phyloP scores from a whole-genome alignment of 1,140 invertebrate genomes.

The Caerostris extrusa region DNA sequence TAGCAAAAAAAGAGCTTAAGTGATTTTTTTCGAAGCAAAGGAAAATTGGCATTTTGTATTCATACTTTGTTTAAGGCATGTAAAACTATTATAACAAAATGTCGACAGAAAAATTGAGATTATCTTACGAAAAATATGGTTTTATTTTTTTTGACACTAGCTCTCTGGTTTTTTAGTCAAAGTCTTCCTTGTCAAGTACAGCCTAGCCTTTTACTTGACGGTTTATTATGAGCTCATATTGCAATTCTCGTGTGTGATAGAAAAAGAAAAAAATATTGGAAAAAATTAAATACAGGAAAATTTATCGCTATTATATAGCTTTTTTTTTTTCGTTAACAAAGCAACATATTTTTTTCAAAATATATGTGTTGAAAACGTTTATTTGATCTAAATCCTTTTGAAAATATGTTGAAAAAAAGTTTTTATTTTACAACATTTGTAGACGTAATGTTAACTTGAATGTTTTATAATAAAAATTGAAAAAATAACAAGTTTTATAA shows the following conservation, averaged over 20 bases:
- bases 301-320: not conserved
- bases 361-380: too few relatives aligned
- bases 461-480: too few relatives aligned
- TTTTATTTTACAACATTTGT: too few relatives aligned
- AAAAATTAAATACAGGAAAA: not conserved
- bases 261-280: not conserved
- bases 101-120: not conserved
- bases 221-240: conserved; percentile 9
- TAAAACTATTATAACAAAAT: not conserved
- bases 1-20: not conserved
- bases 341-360: too few relatives aligned
- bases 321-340: too few relatives aligned
- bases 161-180: not conserved
- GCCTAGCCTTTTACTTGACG: not conserved
- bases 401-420: too few relatives aligned
- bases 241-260: not conserved
- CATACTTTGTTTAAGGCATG: not conserved
- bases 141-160: not conserved
- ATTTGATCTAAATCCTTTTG: too few relatives aligned
- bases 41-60: not conserved
- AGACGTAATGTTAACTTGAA: too few relatives aligned
- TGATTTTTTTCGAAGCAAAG: not conserved
- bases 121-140: not conserved
- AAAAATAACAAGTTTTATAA: too few relatives aligned
- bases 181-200: not conserved